A percentile compares a stretch with the other conserved stretches of the same genome.
Evolutionary conservation across 2,113 vertebrate genomes (phyloP).

Genomic region (Vulpes lagopus): DNA sequence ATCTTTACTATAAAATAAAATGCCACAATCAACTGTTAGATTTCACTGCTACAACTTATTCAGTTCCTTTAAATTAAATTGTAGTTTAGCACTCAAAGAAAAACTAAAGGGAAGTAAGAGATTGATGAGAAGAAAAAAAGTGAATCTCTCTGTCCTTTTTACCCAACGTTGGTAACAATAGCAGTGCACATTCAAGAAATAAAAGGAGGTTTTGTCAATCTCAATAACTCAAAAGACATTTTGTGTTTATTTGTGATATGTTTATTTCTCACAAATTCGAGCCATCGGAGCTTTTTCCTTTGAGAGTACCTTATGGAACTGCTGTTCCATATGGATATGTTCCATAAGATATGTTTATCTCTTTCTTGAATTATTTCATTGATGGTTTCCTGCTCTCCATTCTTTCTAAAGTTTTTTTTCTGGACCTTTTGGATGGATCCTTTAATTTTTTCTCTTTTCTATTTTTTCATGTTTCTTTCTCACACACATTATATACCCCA

Average conservation of each 20-base stretch:
- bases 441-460: background rate
- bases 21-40: background rate
- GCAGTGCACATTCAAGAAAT: background rate
- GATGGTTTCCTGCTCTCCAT: background rate
- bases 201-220: background rate
- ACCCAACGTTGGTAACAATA: background rate
- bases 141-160: background rate
- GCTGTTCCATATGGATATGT: too few species aligned
- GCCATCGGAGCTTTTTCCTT: background rate
- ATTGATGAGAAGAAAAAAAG: background rate
- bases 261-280: slow-evolving; percentile 7
- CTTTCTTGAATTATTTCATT: background rate
- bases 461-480: background rate
- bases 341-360: background rate
- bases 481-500: background rate
- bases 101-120: background rate
- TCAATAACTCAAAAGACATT: background rate
- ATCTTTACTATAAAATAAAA: background rate
- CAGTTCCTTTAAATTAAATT: slow-evolving; percentile 26
- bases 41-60: background rate
- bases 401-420: background rate
- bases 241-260: background rate
- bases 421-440: background rate
- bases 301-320: slow-evolving; percentile 10
- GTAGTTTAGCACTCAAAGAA: background rate